phyloP scores from a whole-genome alignment of 2,888 invertebrate genomes.

The Bugula neritina region DNA sequence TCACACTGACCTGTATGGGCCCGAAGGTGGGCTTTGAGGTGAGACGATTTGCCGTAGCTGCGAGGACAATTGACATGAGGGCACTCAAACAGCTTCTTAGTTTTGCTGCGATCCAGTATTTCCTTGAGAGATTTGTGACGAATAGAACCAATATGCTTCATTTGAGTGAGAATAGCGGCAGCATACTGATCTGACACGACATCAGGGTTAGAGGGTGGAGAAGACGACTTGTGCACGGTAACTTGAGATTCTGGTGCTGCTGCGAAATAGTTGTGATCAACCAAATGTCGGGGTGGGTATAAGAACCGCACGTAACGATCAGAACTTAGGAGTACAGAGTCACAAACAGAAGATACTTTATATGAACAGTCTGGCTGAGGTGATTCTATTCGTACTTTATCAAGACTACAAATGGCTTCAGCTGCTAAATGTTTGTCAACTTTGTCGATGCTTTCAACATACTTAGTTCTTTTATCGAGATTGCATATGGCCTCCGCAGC shows the following conservation, averaged over 20 bases:
- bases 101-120: background rate
- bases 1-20: constrained; percentile 61
- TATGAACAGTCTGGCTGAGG: background rate
- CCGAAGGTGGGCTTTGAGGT: constrained; percentile 63
- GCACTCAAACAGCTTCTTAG: constrained; percentile 60
- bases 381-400: background rate
- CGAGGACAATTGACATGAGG: constrained; percentile 61
- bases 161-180: constrained; percentile 18
- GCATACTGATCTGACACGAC: constrained; percentile 13
- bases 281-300: constrained; percentile 13
- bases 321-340: background rate
- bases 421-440: constrained; percentile 8
- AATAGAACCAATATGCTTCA: constrained; percentile 6
- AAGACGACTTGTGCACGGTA: background rate
- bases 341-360: background rate
- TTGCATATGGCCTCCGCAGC: background rate
- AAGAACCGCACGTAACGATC: background rate
- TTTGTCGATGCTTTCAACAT: background rate
- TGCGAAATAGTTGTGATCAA: constrained; percentile 14
- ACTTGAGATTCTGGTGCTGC: background rate
- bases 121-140: background rate
- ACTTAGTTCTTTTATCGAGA: background rate
- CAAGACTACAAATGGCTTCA: constrained; percentile 23
- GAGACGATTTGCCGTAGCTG: constrained; percentile 64
- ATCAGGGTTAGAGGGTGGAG: background rate